Percentiles rank a stretch among this genome's conserved stretches.
These are phyloP conservation scores for Ostrea edulis DNA, from an alignment of 1,140 invertebrate genomes.

Conservation along the genomic window DNA sequence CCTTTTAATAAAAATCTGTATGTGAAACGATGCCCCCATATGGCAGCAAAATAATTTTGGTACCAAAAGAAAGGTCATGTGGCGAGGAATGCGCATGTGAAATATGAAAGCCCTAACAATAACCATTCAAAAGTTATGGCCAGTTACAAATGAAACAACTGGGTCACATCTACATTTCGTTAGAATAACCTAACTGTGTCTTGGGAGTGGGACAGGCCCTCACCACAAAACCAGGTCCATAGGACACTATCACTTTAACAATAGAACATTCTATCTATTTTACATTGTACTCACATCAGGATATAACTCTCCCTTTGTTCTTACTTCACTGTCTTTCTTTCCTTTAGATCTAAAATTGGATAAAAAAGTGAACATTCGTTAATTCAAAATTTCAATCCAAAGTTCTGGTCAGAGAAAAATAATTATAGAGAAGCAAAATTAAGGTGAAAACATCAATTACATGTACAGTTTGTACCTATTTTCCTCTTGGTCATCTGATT, in stretches of 20 bases:
- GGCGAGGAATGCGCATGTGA: background rate
- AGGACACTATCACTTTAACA: too few species aligned
- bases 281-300: constrained; percentile 55
- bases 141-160: too few species aligned
- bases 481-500: background rate
- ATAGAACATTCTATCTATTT: too few species aligned
- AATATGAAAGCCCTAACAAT: background rate
- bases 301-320: constrained; percentile 61
- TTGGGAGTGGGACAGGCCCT: too few species aligned
- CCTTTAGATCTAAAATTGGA: background rate
- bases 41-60: background rate
- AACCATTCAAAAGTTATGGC: too few species aligned
- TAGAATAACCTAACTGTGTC: too few species aligned
- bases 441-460: too few species aligned
- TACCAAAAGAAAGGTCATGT: background rate
- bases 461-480: background rate
- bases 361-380: background rate
- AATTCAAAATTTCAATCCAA: background rate
- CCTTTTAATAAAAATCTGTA: constrained; percentile 74
- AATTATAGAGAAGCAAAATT: too few species aligned
- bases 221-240: too few species aligned
- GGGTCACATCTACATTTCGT: too few species aligned
- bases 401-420: too few species aligned
- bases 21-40: background rate
- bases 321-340: constrained; percentile 47